These are phyloP conservation scores for Bombus confusus DNA, from an alignment of 1,140 invertebrate species.

Conservation along the genomic window DNA sequence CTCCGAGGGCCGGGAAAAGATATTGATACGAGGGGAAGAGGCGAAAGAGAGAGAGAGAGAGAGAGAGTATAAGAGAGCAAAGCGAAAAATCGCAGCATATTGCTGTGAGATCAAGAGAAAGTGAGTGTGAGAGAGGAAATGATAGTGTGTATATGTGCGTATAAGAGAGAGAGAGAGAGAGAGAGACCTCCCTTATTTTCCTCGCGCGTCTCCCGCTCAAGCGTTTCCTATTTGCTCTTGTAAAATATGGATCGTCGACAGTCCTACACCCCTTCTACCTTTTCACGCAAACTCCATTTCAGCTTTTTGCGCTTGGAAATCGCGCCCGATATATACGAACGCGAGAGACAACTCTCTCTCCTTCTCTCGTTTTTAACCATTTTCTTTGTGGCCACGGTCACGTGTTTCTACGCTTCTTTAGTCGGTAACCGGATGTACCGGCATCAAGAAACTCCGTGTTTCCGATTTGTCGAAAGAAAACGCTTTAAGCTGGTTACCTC, in stretches of 20 bases:
- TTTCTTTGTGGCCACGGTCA: slow-evolving; percentile 23
- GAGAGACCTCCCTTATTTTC: neutral
- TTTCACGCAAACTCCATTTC: slow-evolving; percentile 54
- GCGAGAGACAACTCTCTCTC: slow-evolving; percentile 17
- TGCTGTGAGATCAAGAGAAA: slow-evolving; percentile 36
- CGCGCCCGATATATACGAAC: slow-evolving; percentile 43
- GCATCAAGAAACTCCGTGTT: neutral
- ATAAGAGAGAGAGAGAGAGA: neutral
- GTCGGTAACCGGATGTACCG: slow-evolving; percentile 21
- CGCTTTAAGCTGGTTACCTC: neutral
- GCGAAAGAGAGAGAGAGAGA: neutral
- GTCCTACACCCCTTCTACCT: slow-evolving; percentile 27
- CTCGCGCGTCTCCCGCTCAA: slow-evolving; percentile 26
- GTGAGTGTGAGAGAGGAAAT: neutral
- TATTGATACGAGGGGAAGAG: slow-evolving; percentile 39
- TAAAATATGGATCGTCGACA: slow-evolving; percentile 55
- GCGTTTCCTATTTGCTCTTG: slow-evolving; percentile 54
- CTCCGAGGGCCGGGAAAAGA: slow-evolving; percentile 16
- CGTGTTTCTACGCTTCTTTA: slow-evolving; percentile 16
- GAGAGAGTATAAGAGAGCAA: neutral
- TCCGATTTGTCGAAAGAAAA: slow-evolving; percentile 3
- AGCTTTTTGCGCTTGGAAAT: slow-evolving; percentile 49
- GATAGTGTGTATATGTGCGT: neutral
- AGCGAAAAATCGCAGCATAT: slow-evolving; percentile 45
- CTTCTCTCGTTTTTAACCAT: slow-evolving; percentile 24